Evolutionary conservation across 2,888 invertebrate species (phyloP), one percentile per base, ranked within the genome.

Genomic region (Entomobrya multifasciata): DNA sequence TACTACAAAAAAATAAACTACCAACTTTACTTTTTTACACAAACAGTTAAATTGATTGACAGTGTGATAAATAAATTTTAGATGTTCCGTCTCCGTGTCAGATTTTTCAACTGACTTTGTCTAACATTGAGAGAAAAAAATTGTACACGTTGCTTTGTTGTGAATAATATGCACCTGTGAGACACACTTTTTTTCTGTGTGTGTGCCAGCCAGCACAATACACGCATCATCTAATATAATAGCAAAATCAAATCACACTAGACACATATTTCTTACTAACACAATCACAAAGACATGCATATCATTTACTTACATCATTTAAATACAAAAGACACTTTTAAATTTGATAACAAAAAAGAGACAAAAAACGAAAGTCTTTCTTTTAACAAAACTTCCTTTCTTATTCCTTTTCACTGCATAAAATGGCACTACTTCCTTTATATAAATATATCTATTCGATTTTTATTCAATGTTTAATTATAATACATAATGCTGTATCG

Each of bases 371-470:
- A 30, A 44, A 67, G 10, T 10, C 67, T 17, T 20, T 15, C 44
- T 44, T 70, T 0, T 52, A 72, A 72, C 72, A 15, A 72, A 70
- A 25, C 15, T 47, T 49, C 52, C 49, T 52, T 11, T n/a, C n/a
- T 49, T 27, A 22, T 27, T 49, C 25, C 52, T 72, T 15, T 30
- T 22, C 27, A 49, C 47, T 49, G 72, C 25, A 72, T 25, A 49
- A 72, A 49, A 47, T 27, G 52, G 72, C 52, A 72, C 52, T 70
- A n/a, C n/a, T 70, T 44, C 36, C 47, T 49, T 49, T 72, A 72
- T n/a, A n/a, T n/a, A n/a, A n/a, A 65, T n/a, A n/a, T n/a, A n/a
- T n/a, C n/a, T n/a, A 65, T 41, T 11, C 1, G 17, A 65, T 65
- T 65, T n/a, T 11, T 41, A 65, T 17, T 41, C 41, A 41, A 17